These are phyloP conservation scores for Beroe ovata DNA, from an alignment of 37 sponge, comb jelly and placozoan genomes.

Conservation along the genomic window DNA sequence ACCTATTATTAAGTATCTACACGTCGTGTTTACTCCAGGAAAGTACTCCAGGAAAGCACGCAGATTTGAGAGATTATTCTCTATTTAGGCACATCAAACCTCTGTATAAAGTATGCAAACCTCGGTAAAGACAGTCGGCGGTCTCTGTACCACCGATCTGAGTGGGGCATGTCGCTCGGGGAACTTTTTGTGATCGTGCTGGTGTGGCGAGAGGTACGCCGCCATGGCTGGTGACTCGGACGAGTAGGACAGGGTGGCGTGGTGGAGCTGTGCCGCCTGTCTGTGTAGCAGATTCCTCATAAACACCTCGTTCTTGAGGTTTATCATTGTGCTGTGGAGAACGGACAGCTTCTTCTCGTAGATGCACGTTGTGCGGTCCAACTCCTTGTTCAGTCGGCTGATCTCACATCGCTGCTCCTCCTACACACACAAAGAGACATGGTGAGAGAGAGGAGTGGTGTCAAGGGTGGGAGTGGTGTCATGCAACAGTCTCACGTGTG, in stretches of 20 bases:
- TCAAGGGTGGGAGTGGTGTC: too few species aligned
- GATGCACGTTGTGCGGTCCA: slow-evolving; percentile 44
- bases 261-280: slow-evolving; percentile 53
- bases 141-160: background rate
- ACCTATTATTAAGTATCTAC: too few species aligned
- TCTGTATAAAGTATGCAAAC: too few species aligned
- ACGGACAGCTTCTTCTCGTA: slow-evolving; percentile 68
- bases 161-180: slow-evolving; percentile 48
- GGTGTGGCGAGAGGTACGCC: slow-evolving; percentile 8
- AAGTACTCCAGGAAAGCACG: too few species aligned
- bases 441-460: too few species aligned
- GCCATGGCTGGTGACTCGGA: slow-evolving; percentile 41
- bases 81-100: too few species aligned
- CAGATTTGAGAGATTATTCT: too few species aligned
- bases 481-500: too few species aligned
- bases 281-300: slow-evolving; percentile 65
- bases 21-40: too few species aligned
- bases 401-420: slow-evolving; percentile 61
- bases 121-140: slow-evolving; percentile 58
- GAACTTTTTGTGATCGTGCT: slow-evolving; percentile 34
- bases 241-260: slow-evolving; percentile 51
- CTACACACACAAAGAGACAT: too few species aligned
- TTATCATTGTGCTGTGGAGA: slow-evolving; percentile 63
- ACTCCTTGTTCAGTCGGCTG: slow-evolving; percentile 59
- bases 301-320: slow-evolving; percentile 66